These are phyloP conservation scores for Aspidiotus destructor DNA, from an alignment of 2,888 invertebrate genomes.

Conservation along the genomic window DNA sequence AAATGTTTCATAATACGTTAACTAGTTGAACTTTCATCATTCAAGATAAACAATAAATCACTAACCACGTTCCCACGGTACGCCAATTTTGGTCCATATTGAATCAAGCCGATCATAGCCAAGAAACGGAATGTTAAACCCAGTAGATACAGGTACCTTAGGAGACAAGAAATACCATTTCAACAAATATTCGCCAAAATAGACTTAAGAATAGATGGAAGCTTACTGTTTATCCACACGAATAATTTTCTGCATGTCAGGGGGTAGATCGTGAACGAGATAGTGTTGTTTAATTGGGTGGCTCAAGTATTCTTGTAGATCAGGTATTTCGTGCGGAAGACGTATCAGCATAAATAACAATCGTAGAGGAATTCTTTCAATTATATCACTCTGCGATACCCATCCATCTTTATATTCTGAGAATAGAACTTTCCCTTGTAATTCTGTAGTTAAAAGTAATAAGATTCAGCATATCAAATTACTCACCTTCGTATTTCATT, in stretches of 20 bases:
- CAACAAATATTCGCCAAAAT: not conserved
- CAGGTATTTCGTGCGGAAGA: conserved; percentile 49
- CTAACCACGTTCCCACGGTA: conserved; percentile 25
- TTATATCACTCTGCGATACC: conserved; percentile 58
- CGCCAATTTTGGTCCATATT: conserved; percentile 27
- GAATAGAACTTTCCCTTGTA: conserved; percentile 26
- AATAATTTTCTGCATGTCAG: conserved; percentile 32
- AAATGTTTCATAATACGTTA: not conserved
- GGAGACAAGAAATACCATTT: not conserved
- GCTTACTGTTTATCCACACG: conserved; percentile 33
- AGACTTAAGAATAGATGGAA: not conserved
- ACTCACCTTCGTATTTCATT: conserved; percentile 47
- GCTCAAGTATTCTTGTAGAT: conserved; percentile 30
- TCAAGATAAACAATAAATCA: no score
- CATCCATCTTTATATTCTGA: conserved; percentile 54
- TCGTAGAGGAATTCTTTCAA: conserved; percentile 59
- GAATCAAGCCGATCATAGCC: conserved; percentile 30
- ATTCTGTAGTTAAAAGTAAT: no score
- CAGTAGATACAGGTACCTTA: not conserved
- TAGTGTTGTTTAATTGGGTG: conserved; percentile 34
- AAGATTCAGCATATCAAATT: not conserved
- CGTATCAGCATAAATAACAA: conserved; percentile 59
- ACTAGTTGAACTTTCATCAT: not conserved
- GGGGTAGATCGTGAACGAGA: conserved; percentile 32
- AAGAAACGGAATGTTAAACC: conserved; percentile 22